phyloP scores from a whole-genome alignment of 1,140 invertebrate genomes.

The Scaptodrosophila lebanonensis region DNA sequence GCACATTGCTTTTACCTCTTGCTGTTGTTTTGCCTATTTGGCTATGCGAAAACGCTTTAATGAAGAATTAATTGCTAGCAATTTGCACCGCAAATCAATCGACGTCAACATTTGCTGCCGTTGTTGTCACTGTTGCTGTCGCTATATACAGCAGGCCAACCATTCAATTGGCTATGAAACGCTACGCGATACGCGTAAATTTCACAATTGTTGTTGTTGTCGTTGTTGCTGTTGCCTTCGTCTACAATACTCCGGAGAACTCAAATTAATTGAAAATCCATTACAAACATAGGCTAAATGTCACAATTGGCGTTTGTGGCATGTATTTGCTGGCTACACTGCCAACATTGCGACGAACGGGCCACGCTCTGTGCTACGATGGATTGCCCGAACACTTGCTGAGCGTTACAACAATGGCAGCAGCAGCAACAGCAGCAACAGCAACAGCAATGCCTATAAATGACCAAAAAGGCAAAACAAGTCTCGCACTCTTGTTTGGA shows the following conservation, averaged over 20 bases:
- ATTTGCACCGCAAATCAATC: conserved; percentile 75
- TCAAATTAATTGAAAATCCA: conserved; percentile 76
- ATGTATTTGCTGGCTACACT: conserved; percentile 56
- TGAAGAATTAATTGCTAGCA: conserved; percentile 75
- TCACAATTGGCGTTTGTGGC: conserved; percentile 75
- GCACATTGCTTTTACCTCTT: conserved; percentile 1
- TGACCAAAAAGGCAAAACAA: conserved; percentile 69
- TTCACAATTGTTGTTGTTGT: conserved; percentile 58
- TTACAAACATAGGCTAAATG: conserved; percentile 76
- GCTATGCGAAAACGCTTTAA: conserved; percentile 75
- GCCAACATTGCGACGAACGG: too few relatives aligned
- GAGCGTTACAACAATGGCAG: conserved; percentile 10
- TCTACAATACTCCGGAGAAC: conserved; percentile 75
- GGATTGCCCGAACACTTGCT: conserved; percentile 49
- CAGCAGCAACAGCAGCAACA: conserved; percentile 20
- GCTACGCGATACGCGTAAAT: conserved; percentile 62
- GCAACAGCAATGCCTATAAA: conserved; percentile 70
- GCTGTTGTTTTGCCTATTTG: conserved; percentile 37
- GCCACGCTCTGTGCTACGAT: too few relatives aligned
- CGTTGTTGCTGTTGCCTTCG: conserved; percentile 42
- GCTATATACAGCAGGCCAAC: conserved; percentile 36
- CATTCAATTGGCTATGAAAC: conserved; percentile 30
- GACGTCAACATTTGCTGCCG: conserved; percentile 10
- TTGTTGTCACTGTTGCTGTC: conserved; percentile 54
- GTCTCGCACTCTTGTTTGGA: conserved; percentile 66